Evolutionary conservation across 2,888 invertebrate species (phyloP), one percentile per base, ranked within the genome.

Genomic region (Nasonia oneida): DNA sequence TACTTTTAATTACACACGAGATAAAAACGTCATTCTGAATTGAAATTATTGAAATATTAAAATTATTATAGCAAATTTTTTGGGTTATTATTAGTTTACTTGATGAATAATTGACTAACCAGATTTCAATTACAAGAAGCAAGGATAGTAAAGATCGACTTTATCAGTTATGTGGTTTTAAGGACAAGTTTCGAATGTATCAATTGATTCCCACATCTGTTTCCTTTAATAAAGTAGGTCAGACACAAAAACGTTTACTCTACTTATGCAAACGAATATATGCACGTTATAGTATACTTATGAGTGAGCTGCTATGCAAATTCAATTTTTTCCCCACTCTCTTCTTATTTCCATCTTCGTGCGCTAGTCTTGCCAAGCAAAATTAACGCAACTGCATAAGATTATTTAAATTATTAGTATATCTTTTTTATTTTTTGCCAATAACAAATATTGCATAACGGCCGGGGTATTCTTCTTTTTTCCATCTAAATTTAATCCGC

Each of bases 261-360:
- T 64, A 50, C 50, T 67, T 70, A 79, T 70, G 79, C 70, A 79
- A 79, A 79, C 5, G 29, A 4, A 37, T 37, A 61, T 61, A 18
- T 71, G 37, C 70, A 39, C 37, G 15, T 71, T 39, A 50, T 53
- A 29, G 29, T 29, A 37, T 37, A 37, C n/a, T n/a, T 33, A 15
- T 39, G 15, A 23, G 53, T 12, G 23, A 18, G 71, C 37, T 39
- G 42, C 64, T 78, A 67, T 73, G 71, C 39, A 80, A 80, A 80
- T 80, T 71, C 57, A 73, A 80, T 71, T 71, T 39, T 53, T 73
- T 57, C 53, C 14, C 18, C 5, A 0, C 15, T 18, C 5, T 14
- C 10, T 18, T 15, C 23, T 14, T 70, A 37, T 37, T 37, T 33
- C 15, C 6, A 15, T 18, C 33, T 2, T 6, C 70, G 14, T 18